Base-by-base conservation (phyloP, 2,888 invertebrate species). In the Linnaemya tessellans region DNA sequence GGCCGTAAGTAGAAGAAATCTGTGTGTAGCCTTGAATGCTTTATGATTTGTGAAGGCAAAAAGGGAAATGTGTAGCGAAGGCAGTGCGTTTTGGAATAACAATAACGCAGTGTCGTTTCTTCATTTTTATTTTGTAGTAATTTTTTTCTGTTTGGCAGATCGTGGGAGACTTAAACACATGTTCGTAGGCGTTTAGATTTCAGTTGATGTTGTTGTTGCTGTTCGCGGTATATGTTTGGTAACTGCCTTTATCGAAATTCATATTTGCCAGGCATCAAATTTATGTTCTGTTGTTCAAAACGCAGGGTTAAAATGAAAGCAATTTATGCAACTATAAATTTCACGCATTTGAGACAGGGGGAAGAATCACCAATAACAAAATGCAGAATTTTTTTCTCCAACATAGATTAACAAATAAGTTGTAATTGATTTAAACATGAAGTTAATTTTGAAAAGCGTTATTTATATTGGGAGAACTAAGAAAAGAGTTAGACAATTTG, bases 131-230 rank as follows among this genome's bases (percentile, higher is more conserved):
- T 67, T 49, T 20, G 10, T 67, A n/a, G n/a, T n/a, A n/a, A n/a
- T n/a, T n/a, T n/a, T n/a, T n/a, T n/a, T 68, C 8, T 22, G 38
- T 67, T 51, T 78, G 68, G 30, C 56, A 78, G 64, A 89, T 88
- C 90, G 90, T 90, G 90, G 89, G 90, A 90, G 89, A 88, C 84
- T 87, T 54, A 15, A 84, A 87, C 90, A 90, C 88, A 89, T 89
- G 89, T 84, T 68, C 62, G 80, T 86, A 83, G 80, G 86, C 80
- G 83, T 86, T 86, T 60, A n/a, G 38, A 4, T 71, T 54, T 74
- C 35, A 71, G 49, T 54, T 51, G n/a, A 54, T 81, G 67, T 10
- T 41, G 49, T 65, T 65, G 15, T 54, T 81, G 51, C 13, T 41
- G 49, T 75, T 65, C 75, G 65, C 46, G 35, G 22, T 68, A 25